These are phyloP conservation scores for Okamejei kenojei DNA, from an alignment of 2,797 vertebrate species.

Conservation along the genomic window DNA sequence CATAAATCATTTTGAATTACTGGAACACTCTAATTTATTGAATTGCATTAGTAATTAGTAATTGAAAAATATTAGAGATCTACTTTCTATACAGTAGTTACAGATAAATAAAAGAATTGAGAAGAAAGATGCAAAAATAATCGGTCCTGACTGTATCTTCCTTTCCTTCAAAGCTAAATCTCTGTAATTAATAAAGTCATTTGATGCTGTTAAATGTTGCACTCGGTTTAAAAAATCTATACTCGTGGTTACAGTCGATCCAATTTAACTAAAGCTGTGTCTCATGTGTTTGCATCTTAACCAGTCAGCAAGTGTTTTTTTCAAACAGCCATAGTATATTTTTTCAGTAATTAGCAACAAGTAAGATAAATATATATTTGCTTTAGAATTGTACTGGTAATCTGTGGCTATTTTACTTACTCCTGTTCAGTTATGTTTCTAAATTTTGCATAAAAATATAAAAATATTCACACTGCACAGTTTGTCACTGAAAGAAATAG, in stretches of 20 bases:
- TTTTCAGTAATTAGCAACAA: conserved; percentile 1
- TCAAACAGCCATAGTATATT: background rate
- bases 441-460: background rate
- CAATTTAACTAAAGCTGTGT: background rate
- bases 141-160: background rate
- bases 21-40: conserved; percentile 57
- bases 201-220: background rate
- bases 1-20: conserved; percentile 87
- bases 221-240: background rate
- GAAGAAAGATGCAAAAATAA: background rate
- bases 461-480: background rate
- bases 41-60: conserved; percentile 83
- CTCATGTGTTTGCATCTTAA: background rate
- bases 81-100: background rate
- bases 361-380: background rate
- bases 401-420: background rate
- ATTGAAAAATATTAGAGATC: conserved; percentile 43
- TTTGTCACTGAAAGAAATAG: conserved; percentile 22
- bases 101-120: background rate
- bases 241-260: background rate
- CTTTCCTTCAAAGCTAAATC: background rate
- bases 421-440: background rate
- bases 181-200: conserved; percentile 3
- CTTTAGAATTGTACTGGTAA: background rate
- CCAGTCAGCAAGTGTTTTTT: background rate